Evolutionary conservation across 2,113 vertebrate species (phyloP).

Genomic region (Pterocles burchelli): DNA sequence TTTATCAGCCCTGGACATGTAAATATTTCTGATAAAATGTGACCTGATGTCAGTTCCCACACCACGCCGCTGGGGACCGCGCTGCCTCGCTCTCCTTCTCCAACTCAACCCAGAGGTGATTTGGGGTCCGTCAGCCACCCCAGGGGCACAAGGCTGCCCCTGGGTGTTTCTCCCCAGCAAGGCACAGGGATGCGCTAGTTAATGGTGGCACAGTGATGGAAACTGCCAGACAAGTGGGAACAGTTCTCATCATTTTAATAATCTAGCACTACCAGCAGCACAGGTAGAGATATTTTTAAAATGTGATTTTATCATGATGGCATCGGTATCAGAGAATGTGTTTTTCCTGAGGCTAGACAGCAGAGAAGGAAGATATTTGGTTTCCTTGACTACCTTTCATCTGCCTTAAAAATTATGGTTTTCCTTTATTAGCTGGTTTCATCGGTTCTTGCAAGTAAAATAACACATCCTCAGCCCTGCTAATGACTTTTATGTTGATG

Average conservation of each 20-base stretch:
- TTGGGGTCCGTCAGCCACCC: background rate
- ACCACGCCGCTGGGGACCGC: fast-evolving
- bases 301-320: background rate
- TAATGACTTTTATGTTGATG: background rate
- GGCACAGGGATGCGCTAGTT: background rate
- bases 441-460: background rate
- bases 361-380: background rate
- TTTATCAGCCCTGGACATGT: background rate
- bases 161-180: background rate
- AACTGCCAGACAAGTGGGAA: background rate
- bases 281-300: background rate
- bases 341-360: conserved; percentile 1
- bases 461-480: background rate
- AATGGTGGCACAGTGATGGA: background rate
- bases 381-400: conserved; percentile 47
- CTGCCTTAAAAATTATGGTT: background rate
- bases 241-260: background rate
- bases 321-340: background rate
- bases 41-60: background rate
- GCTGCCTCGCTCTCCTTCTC: background rate
- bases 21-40: background rate
- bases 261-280: background rate
- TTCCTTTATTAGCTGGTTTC: background rate
- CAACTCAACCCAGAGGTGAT: background rate
- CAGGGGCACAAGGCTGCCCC: background rate